A percentile compares a stretch with the other conserved stretches of the same genome.
Conservation (phyloP, 2,113 vertebrate genomes). For the Macquaria australasica region DNA sequence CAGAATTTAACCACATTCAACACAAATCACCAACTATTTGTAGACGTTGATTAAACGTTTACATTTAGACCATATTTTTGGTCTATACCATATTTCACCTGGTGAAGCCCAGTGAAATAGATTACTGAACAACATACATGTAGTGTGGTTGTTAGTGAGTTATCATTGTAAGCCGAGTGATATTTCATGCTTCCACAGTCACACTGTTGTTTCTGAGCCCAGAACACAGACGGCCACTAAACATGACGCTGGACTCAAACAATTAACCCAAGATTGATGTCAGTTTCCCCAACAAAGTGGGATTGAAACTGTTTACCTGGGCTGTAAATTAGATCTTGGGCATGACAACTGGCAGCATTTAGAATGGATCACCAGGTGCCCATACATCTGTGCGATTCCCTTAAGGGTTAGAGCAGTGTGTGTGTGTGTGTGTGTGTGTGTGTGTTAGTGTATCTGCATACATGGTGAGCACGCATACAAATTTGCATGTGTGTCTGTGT, state of each 20-base stretch:
- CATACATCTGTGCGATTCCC: slow-evolving; percentile 75
- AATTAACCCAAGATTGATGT: slow-evolving; percentile 70
- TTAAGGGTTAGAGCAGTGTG: slow-evolving; percentile 43
- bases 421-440: slow-evolving; percentile 2
- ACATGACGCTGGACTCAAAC: slow-evolving; percentile 21
- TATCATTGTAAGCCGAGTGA: background rate
- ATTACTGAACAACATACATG: background rate
- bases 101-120: too few relatives aligned
- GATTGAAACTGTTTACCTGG: slow-evolving; percentile 74
- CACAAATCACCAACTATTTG: too few relatives aligned
- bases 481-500: background rate
- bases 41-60: too few relatives aligned
- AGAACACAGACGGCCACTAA: slow-evolving; percentile 31
- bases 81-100: too few relatives aligned
- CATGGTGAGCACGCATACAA: slow-evolving; percentile 1
- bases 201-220: background rate
- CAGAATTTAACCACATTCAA: too few relatives aligned
- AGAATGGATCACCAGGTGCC: slow-evolving; percentile 76
- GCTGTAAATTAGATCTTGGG: slow-evolving; percentile 73
- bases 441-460: background rate
- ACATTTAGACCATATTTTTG: too few relatives aligned
- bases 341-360: slow-evolving; percentile 72
- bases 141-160: background rate
- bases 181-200: slow-evolving; percentile 8
- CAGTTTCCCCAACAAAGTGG: slow-evolving; percentile 59